A percentile compares a stretch with the other conserved stretches of the same genome.
These are phyloP conservation scores for Palythoa caribaeorum DNA, from an alignment of 92 coral and sea anemone species.

Conservation along the genomic window DNA sequence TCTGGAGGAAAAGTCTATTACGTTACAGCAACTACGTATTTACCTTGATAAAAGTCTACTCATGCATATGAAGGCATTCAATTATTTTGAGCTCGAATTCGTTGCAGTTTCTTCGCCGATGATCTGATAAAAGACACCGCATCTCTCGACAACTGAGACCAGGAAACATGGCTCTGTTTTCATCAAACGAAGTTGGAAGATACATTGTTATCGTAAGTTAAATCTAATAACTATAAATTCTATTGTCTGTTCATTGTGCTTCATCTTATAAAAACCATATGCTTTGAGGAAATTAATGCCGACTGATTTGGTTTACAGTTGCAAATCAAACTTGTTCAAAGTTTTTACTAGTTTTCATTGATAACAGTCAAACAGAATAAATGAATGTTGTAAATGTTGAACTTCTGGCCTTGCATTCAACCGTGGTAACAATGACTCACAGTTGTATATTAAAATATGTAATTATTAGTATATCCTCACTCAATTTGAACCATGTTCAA, in stretches of 20 bases:
- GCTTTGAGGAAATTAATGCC: too few relatives aligned
- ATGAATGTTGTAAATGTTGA: too few relatives aligned
- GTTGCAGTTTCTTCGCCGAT: neutral
- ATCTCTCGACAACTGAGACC: neutral
- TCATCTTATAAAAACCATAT: neutral
- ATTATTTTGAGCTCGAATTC: neutral
- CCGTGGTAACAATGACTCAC: too few relatives aligned
- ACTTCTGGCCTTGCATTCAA: too few relatives aligned
- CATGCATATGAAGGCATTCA: neutral
- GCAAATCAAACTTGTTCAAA: too few relatives aligned
- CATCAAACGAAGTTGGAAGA: slow-evolving; percentile 67
- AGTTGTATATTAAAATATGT: too few relatives aligned
- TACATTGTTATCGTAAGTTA: slow-evolving; percentile 70
- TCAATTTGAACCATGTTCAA: too few relatives aligned
- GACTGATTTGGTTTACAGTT: too few relatives aligned
- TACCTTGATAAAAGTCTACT: neutral
- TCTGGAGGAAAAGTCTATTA: neutral
- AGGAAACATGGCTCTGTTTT: slow-evolving; percentile 32
- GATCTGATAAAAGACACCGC: neutral
- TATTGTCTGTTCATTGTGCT: neutral
- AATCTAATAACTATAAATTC: neutral
- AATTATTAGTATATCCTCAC: too few relatives aligned
- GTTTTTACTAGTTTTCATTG: too few relatives aligned
- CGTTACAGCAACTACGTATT: neutral
- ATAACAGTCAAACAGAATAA: too few relatives aligned